Conservation (phyloP, 2,113 vertebrate species). For the Ameiurus melas region DNA sequence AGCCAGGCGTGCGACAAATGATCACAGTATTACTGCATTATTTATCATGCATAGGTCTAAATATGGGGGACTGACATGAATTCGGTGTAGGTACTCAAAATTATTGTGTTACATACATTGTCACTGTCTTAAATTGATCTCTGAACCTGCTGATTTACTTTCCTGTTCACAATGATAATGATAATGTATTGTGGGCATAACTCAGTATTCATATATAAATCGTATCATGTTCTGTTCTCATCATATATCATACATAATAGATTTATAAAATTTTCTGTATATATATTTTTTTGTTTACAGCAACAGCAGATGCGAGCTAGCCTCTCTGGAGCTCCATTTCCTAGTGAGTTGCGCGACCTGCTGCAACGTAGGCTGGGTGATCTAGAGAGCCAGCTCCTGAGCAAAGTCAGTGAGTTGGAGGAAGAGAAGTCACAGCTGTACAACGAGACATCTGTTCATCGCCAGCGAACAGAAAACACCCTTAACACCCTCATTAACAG, state of each 20-base stretch:
- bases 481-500: conserved; percentile 86
- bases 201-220: background rate
- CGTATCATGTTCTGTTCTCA: background rate
- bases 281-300: conserved; percentile 26
- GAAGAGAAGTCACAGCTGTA: conserved; percentile 89
- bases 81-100: background rate
- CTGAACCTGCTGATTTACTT: background rate
- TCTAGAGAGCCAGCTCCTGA: conserved; percentile 89
- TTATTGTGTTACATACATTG: background rate
- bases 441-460: conserved; percentile 88
- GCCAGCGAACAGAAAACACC: conserved; percentile 86
- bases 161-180: background rate
- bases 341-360: conserved; percentile 85
- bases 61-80: background rate
- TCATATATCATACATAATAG: background rate
- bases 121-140: background rate
- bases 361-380: conserved; percentile 87
- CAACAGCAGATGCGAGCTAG: conserved; percentile 90
- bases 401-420: conserved; percentile 90
- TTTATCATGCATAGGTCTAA: background rate
- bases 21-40: background rate
- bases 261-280: background rate
- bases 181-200: background rate
- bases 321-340: conserved; percentile 77
- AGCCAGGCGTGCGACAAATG: background rate